Conservation (phyloP, 2,888 invertebrate genomes). For the Nephrotoma guestfalica region DNA sequence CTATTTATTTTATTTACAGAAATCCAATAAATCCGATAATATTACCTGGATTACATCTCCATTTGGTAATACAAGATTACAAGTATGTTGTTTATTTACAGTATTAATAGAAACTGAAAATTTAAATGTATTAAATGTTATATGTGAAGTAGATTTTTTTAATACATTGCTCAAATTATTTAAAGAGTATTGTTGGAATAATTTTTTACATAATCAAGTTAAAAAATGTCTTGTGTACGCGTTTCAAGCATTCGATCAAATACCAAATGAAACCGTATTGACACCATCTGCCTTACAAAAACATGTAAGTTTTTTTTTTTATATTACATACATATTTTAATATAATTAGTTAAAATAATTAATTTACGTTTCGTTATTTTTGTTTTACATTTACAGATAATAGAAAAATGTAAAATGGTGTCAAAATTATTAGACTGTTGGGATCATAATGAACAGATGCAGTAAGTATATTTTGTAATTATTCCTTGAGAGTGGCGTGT, state of each 20-base stretch:
- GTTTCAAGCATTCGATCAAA: slow-evolving; percentile 32
- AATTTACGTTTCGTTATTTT: neutral
- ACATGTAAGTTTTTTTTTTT: slow-evolving; percentile 32
- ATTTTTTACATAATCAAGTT: slow-evolving; percentile 87
- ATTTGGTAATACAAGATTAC: slow-evolving; percentile 64
- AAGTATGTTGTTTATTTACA: slow-evolving; percentile 65
- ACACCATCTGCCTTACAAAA: slow-evolving; percentile 36
- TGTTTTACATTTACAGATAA: slow-evolving; percentile 38
- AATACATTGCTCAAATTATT: slow-evolving; percentile 65
- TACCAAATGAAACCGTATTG: slow-evolving; percentile 24
- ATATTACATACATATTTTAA: neutral
- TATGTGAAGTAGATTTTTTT: slow-evolving; percentile 39
- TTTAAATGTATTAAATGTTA: slow-evolving; percentile 50
- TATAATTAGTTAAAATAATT: slow-evolving; percentile 19
- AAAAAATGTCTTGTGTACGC: slow-evolving; percentile 63
- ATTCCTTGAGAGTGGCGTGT: too few species aligned
- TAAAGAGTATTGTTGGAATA: slow-evolving; percentile 84
- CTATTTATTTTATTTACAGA: slow-evolving; percentile 5
- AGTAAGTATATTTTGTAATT: slow-evolving; percentile 41
- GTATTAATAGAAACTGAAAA: slow-evolving; percentile 60
- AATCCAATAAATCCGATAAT: slow-evolving; percentile 5
- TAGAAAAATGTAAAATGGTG: slow-evolving; percentile 64
- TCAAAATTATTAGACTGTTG: slow-evolving; percentile 68
- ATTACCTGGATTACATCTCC: slow-evolving; percentile 54
- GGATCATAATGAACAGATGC: slow-evolving; percentile 60